Percentiles rank a stretch among this genome's conserved stretches.
Evolutionary conservation across 1,140 invertebrate species (phyloP).

Genomic region (Armadillidium nasatum): DNA sequence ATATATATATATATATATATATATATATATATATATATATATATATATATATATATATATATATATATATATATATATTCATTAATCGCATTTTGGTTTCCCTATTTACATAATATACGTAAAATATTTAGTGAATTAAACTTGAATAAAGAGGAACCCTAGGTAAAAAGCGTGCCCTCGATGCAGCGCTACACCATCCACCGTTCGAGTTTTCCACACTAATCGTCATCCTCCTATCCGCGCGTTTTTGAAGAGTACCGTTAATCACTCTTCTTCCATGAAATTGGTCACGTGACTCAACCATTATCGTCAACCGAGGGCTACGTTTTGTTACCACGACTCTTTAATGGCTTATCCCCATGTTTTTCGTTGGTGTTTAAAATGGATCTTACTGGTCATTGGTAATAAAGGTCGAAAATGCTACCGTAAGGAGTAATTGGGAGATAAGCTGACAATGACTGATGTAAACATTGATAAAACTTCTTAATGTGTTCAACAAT

Average conservation of each 20-base stretch:
- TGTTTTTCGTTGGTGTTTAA: neutral
- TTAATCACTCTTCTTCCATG: neutral
- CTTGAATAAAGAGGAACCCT: neutral
- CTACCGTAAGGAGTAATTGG: neutral
- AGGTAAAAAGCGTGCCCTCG: neutral
- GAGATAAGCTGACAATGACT: neutral
- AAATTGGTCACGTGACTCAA: conserved; percentile 9
- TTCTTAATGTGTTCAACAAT: conserved; percentile 9
- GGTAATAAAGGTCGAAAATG: neutral
- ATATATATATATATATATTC: too few species aligned
- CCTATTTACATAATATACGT: neutral
- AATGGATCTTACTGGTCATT: neutral
- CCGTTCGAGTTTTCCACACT: neutral
- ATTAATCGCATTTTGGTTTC: neutral
- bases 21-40: too few species aligned
- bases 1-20: too few species aligned
- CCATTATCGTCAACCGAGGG: neutral
- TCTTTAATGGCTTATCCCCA: neutral
- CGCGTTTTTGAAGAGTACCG: neutral
- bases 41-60: too few species aligned
- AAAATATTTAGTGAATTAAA: conserved; percentile 10
- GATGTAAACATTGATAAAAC: conserved; percentile 10
- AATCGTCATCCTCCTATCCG: neutral
- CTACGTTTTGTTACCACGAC: neutral
- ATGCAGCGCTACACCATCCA: neutral